Evolutionary conservation across 2,888 invertebrate species (phyloP).

Genomic region (Fissipunctia ypsillon): DNA sequence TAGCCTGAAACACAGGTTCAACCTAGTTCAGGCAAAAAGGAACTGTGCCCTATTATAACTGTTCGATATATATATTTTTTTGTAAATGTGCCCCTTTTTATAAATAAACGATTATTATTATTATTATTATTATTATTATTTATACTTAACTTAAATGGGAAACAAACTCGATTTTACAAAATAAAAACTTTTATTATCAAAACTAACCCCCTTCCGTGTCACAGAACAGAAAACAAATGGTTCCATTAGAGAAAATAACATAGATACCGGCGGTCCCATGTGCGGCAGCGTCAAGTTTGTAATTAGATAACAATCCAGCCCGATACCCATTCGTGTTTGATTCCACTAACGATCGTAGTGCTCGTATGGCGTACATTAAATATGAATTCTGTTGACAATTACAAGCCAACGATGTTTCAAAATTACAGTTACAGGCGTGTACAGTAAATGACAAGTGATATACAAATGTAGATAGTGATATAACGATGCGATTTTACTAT

Average conservation of each 20-base stretch:
- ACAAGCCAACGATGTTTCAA: constrained; percentile 76
- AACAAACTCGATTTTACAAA: constrained; percentile 23
- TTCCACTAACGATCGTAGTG: constrained; percentile 79
- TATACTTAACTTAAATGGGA: background rate
- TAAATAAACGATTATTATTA: too few relatives aligned
- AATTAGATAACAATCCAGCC: constrained; percentile 88
- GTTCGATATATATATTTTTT: too few relatives aligned
- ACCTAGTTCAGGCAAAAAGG: too few relatives aligned
- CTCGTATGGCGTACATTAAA: constrained; percentile 65
- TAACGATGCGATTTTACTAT: constrained; percentile 82
- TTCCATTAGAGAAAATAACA: constrained; percentile 82
- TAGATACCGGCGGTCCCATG: constrained; percentile 80
- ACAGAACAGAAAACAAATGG: constrained; percentile 78
- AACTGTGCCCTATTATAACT: too few relatives aligned
- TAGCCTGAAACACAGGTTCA: too few relatives aligned
- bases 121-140: too few relatives aligned
- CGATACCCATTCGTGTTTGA: constrained; percentile 81
- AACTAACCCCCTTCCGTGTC: constrained; percentile 73
- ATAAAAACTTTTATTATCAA: constrained; percentile 53
- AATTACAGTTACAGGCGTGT: constrained; percentile 54
- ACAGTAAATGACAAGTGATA: constrained; percentile 53
- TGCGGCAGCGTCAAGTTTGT: constrained; percentile 83
- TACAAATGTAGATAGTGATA: constrained; percentile 65
- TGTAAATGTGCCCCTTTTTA: too few relatives aligned
- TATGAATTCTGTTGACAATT: constrained; percentile 66